phyloP scores from a whole-genome alignment of 2,888 invertebrate species.

The Acleris cristana region DNA sequence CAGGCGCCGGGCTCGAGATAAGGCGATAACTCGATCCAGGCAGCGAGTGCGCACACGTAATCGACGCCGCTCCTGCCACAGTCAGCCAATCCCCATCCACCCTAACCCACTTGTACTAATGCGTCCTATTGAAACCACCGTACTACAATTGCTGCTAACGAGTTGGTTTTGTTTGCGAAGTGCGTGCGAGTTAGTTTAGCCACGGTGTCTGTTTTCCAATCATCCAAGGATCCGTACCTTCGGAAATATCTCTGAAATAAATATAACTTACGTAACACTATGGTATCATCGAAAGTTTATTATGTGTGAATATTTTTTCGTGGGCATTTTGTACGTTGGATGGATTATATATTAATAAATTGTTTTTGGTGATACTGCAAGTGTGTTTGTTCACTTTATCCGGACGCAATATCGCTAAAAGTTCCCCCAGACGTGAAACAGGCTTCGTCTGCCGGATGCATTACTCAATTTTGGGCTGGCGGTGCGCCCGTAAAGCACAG shows the following conservation, averaged over 20 bases:
- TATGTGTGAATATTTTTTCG: too few relatives aligned
- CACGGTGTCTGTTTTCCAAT: constrained; percentile 39
- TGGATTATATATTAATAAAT: background rate
- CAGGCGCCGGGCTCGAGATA: constrained; percentile 49
- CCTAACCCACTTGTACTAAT: constrained; percentile 67
- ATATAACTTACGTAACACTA: background rate
- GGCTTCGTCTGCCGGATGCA: constrained; percentile 4
- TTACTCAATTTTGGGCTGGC: constrained; percentile 13
- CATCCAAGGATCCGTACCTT: constrained; percentile 21
- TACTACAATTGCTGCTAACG: constrained; percentile 56
- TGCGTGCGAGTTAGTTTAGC: constrained; percentile 46
- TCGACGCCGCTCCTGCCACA: constrained; percentile 57
- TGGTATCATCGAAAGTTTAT: background rate
- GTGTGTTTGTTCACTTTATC: background rate
- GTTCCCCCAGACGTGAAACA: background rate
- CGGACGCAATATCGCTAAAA: background rate
- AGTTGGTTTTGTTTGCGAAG: constrained; percentile 55
- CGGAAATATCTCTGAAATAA: background rate
- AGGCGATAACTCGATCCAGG: constrained; percentile 68
- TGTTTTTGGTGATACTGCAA: background rate
- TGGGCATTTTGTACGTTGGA: background rate
- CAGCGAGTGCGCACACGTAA: constrained; percentile 58
- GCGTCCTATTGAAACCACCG: constrained; percentile 63
- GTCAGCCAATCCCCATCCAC: constrained; percentile 59
- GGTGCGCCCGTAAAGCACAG: background rate